phyloP scores from a whole-genome alignment of 2,113 vertebrate species.

The Fukomys damarensis region DNA sequence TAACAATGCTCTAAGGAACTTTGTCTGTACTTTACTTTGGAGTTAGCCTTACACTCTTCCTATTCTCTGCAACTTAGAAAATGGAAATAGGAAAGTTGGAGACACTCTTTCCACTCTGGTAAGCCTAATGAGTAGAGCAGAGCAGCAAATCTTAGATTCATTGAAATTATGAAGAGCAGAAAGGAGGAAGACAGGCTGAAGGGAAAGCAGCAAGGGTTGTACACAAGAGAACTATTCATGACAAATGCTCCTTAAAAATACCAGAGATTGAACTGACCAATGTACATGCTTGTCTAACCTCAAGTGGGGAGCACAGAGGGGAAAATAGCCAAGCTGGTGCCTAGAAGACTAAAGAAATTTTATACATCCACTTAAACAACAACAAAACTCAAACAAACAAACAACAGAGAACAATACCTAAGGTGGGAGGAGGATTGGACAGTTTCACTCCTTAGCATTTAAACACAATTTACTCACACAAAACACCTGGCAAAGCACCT shows the following conservation, averaged over 20 bases:
- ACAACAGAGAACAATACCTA: neutral
- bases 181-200: neutral
- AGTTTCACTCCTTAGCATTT: neutral
- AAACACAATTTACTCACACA: neutral
- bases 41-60: neutral
- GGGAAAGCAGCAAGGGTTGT: neutral
- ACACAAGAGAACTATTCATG: neutral
- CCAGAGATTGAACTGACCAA: neutral
- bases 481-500: neutral
- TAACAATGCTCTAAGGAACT: constrained; percentile 48
- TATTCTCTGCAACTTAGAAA: neutral
- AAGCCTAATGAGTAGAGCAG: neutral
- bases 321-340: neutral
- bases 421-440: neutral
- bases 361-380: neutral
- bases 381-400: neutral
- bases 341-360: neutral
- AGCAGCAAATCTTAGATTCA: neutral
- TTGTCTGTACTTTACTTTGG: constrained; percentile 7
- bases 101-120: neutral
- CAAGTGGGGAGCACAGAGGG: accelerated
- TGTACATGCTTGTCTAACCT: neutral
- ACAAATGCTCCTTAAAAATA: neutral
- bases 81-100: neutral
- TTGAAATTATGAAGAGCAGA: neutral